Conservation (phyloP, 2,113 vertebrate genomes). For the Dipodomys stephensi region DNA sequence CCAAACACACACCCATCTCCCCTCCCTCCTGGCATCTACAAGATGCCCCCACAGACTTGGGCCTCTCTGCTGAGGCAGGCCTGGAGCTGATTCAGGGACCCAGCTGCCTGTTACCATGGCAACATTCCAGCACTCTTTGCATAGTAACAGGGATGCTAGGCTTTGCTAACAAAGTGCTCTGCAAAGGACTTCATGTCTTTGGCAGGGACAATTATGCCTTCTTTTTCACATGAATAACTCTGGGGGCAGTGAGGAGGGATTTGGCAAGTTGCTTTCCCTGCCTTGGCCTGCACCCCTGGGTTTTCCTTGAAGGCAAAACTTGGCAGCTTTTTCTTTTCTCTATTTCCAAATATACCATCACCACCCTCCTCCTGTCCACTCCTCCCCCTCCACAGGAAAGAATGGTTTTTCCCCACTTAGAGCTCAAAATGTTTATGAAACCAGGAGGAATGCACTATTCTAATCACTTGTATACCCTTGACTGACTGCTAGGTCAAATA, state of each 20-base stretch:
- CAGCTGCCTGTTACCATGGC: constrained; percentile 77
- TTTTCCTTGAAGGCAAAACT: constrained; percentile 81
- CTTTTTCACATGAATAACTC: constrained; percentile 65
- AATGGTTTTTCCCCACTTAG: constrained; percentile 74
- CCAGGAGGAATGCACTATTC: constrained; percentile 47
- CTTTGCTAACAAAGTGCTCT: constrained; percentile 79
- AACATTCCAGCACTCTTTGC: constrained; percentile 75
- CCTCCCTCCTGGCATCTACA: not conserved
- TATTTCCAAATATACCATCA: constrained; percentile 70
- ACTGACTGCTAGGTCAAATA: constrained; percentile 63
- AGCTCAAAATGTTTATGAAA: constrained; percentile 71
- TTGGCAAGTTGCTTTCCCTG: constrained; percentile 66
- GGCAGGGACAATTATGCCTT: constrained; percentile 73
- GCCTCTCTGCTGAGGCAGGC: constrained; percentile 66
- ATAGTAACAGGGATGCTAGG: constrained; percentile 77
- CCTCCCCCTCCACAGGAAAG: constrained; percentile 53
- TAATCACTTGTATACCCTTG: constrained; percentile 44
- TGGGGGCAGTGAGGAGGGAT: constrained; percentile 56
- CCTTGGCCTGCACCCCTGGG: constrained; percentile 70
- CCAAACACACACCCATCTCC: constrained; percentile 7
- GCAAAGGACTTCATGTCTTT: constrained; percentile 79
- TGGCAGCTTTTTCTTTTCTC: constrained; percentile 73
- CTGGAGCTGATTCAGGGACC: constrained; percentile 71
- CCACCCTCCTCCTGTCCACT: constrained; percentile 47
- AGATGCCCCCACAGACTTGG: constrained; percentile 59